These are phyloP conservation scores for Lepisosteus oculatus DNA, from an alignment of 2,113 vertebrate species.

Conservation along the genomic window DNA sequence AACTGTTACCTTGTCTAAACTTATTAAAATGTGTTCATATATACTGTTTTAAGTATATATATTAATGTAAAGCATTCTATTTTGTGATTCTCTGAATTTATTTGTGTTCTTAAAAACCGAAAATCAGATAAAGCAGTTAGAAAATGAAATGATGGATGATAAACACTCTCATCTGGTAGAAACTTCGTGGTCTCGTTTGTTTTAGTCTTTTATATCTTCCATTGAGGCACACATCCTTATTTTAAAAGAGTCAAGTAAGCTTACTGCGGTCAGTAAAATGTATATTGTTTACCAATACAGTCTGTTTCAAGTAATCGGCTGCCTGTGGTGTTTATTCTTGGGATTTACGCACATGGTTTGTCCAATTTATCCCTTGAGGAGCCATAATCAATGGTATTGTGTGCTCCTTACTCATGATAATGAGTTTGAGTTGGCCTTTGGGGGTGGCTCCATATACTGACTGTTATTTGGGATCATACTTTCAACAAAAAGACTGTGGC, in stretches of 20 bases:
- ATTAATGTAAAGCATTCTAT: no score
- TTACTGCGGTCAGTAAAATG: neutral
- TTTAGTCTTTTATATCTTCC: neutral
- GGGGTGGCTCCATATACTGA: neutral
- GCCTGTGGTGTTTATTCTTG: neutral
- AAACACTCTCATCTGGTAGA: neutral
- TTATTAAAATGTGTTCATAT: no score
- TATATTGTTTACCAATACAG: neutral
- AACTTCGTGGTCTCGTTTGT: neutral
- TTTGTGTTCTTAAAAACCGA: no score
- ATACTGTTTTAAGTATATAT: no score
- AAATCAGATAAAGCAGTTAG: no score
- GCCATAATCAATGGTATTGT: neutral
- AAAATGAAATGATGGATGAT: no score
- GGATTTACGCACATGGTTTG: neutral
- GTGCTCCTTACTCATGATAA: neutral
- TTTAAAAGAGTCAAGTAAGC: neutral
- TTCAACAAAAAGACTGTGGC: neutral
- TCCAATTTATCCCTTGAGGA: neutral
- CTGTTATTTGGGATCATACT: neutral
- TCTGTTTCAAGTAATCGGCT: neutral
- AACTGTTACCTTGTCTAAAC: no score
- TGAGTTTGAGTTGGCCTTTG: neutral
- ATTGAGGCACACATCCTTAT: neutral
- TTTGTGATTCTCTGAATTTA: no score